Evolutionary conservation across 2,888 invertebrate genomes (phyloP), one percentile per base, ranked within the genome.

Genomic region (Sarcophaga variegata): DNA sequence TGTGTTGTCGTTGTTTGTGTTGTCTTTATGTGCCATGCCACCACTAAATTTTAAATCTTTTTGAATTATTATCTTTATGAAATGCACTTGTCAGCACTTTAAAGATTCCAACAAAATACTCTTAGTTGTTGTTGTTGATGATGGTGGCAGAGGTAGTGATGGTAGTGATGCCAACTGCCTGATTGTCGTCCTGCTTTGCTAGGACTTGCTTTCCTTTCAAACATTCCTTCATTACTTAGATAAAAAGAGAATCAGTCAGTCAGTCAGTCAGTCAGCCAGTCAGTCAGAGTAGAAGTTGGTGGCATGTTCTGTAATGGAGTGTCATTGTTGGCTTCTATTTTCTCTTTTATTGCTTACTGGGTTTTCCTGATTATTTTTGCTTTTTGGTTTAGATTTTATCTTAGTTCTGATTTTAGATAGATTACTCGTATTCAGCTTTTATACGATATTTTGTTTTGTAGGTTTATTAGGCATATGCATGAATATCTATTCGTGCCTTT

Each of bases 31-130:
- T 70, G 83, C 83, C 88, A 54, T 17, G 17, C 12, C 17, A 54
- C 1, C 54, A 88, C 86, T 88, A 88, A 88, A 88, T 88, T 80
- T 82, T 66, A 88, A 88, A 85, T 84, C 81, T 17, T 88, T 87
- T 89, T 89, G 86, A 89, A 86, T 89, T 89, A 90, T 90, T 88
- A 89, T 90, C 86, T 74, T 86, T 89, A 90, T 89, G 90, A 89
- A 90, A 90, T 90, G 90, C 90, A 90, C 88, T 90, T 89, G 90
- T 90, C 90, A 90, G 90, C 90, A 90, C 87, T 88, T 88, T 85
- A 81, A 85, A 86, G 76, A 80, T 78, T 63, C 10, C 70, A 59
- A 69, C 27, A 4, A 37, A 37, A 37, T 72, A 45, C 37, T 66
- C 54, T 59, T 54, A 0, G 69, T 49, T 81, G 22, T 63, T 63